These are phyloP conservation scores for Percina caprodes DNA, from an alignment of 2,113 vertebrate genomes.

Conservation along the genomic window DNA sequence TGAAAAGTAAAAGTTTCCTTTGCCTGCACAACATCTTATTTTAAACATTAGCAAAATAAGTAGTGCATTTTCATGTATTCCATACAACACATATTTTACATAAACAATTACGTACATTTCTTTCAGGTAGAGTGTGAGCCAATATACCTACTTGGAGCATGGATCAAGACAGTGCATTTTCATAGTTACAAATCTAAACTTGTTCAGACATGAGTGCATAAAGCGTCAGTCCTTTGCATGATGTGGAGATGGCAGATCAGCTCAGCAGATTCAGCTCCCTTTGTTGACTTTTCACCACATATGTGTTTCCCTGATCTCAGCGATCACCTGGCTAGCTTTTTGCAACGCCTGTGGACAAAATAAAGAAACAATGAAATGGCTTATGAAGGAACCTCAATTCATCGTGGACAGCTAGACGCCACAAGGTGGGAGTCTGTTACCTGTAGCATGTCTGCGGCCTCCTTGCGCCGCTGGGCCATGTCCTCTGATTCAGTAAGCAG, in stretches of 20 bases:
- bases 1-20: constrained; percentile 35
- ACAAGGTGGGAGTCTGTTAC: constrained; percentile 70
- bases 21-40: constrained; percentile 29
- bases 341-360: constrained; percentile 89
- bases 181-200: constrained; percentile 21
- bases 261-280: constrained; percentile 10
- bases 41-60: constrained; percentile 15
- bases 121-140: constrained; percentile 13
- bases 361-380: background rate
- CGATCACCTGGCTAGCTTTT: constrained; percentile 97
- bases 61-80: constrained; percentile 34
- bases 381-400: background rate
- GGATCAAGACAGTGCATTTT: constrained; percentile 57
- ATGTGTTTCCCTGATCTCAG: constrained; percentile 98
- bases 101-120: constrained; percentile 28
- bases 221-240: constrained; percentile 29
- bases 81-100: constrained; percentile 43
- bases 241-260: constrained; percentile 15
- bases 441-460: constrained; percentile 98
- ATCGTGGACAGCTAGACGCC: accelerated
- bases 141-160: constrained; percentile 22
- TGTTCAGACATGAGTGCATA: constrained; percentile 38
- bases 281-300: constrained; percentile 89
- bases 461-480: constrained; percentile 98
- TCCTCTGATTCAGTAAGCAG: constrained; percentile 98